Base-by-base conservation (phyloP, 2,113 vertebrate species). In the Oriolus oriolus region DNA sequence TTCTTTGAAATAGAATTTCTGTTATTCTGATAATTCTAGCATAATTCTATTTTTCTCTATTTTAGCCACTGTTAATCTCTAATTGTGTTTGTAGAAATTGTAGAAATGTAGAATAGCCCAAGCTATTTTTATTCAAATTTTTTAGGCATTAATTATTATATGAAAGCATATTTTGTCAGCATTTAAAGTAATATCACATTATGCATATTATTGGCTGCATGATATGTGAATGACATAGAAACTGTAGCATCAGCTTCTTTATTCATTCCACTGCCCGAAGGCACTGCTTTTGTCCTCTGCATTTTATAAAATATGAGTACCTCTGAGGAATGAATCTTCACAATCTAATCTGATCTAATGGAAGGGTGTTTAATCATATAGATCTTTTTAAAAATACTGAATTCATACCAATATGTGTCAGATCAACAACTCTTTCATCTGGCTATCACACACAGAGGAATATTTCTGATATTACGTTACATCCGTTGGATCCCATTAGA, bases 111-210 rank as follows among this genome's bases (percentile, higher is more conserved):
- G n/a, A 59, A 59, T 59, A 35, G 8, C 86, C 85, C 28, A 88
- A 78, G 22, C 1, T 63, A 78, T n/a, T 87, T 91, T 79, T 69
- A 37, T 30, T 77, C 11, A 27, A 39, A 35, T 45, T 23, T 76
- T 33, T 35, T 13, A 33, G 26, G 60, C 37, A 52, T 39, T 16
- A 60, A 77, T 56, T 57, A 57, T 13, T 64, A 35, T 89, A 87
- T 93, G 45, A 61, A 96, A 95, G 31, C 26, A 68, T 66, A 74
- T 78, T 71, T 94, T 91, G 57, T 79, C 88, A 82, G 27, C 66
- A 56, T 93, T 93, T 95, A 74, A 80, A 94, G 61, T 85, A 89
- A 87, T 94, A 93, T 70, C 92, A 45, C 49, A 42, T 95, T 92
- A 64, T 71, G 18, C 24, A 60, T 88, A 87, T 87, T 88, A 87